Evolutionary conservation across 2,113 vertebrate genomes (phyloP).

Genomic region (Stigmatopora nigra): DNA sequence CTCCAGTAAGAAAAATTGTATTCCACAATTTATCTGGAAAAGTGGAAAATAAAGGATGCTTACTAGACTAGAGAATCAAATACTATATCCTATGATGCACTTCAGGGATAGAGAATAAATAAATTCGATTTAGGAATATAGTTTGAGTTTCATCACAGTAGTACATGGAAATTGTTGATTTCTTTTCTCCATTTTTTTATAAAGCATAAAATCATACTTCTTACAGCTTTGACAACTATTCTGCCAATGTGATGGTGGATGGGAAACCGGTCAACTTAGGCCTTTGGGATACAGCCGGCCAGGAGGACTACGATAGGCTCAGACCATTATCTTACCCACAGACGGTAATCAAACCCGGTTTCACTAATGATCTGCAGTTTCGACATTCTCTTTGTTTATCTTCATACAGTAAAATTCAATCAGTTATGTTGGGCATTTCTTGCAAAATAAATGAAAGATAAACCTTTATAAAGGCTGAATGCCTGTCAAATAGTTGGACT

Average conservation of each 20-base stretch:
- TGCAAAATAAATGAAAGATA: no score
- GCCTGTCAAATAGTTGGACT: no score
- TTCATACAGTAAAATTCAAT: no score
- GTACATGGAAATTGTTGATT: no score
- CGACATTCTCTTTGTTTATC: neutral
- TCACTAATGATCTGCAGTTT: neutral
- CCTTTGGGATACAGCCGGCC: constrained; percentile 74
- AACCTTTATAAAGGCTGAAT: no score
- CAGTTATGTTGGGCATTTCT: neutral
- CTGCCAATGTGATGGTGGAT: constrained; percentile 75
- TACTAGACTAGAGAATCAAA: no score
- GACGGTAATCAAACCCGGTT: constrained; percentile 59
- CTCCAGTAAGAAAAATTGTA: no score
- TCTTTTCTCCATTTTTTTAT: neutral
- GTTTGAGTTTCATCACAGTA: no score
- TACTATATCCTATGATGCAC: neutral
- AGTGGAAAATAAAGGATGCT: no score
- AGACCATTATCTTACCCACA: constrained; percentile 75
- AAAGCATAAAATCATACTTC: neutral
- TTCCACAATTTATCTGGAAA: no score
- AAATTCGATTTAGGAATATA: no score
- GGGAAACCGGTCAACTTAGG: constrained; percentile 76
- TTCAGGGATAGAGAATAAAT: neutral
- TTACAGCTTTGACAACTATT: constrained; percentile 75
- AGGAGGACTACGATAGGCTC: constrained; percentile 74